A percentile compares a stretch with the other conserved stretches of the same genome.
Evolutionary conservation across 2,888 invertebrate species (phyloP).

Genomic region (Iselma pallidipennis): DNA sequence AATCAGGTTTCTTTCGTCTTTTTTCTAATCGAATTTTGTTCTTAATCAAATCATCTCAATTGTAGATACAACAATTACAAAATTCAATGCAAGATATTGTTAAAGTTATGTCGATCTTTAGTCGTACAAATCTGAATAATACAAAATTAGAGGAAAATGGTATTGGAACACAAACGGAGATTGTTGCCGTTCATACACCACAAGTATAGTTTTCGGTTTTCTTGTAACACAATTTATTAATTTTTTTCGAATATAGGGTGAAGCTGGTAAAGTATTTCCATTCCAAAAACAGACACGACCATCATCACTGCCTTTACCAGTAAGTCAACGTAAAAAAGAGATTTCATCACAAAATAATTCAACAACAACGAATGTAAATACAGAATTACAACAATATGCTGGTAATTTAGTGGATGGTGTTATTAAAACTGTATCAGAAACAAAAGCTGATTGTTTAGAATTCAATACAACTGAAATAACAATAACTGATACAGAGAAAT

Average conservation of each 20-base stretch:
- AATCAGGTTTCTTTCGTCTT: slow-evolving; percentile 63
- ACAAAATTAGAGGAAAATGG: slow-evolving; percentile 54
- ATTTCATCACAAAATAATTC: too few species aligned
- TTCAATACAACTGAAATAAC: slow-evolving; percentile 40
- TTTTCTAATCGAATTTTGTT: background rate
- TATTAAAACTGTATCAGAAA: slow-evolving; percentile 52
- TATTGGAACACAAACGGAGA: slow-evolving; percentile 78
- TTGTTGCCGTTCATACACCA: slow-evolving; percentile 77
- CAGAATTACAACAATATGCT: slow-evolving; percentile 53
- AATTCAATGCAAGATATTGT: slow-evolving; percentile 79
- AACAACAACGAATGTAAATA: slow-evolving; percentile 26
- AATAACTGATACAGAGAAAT: slow-evolving; percentile 39
- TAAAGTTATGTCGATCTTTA: slow-evolving; percentile 67
- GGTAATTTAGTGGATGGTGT: slow-evolving; percentile 55
- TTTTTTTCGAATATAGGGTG: slow-evolving; percentile 43
- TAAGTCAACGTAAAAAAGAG: slow-evolving; percentile 47
- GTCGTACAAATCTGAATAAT: slow-evolving; percentile 46
- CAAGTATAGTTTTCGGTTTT: slow-evolving; percentile 59
- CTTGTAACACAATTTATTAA: too few species aligned
- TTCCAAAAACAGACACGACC: slow-evolving; percentile 54
- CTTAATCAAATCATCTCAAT: too few species aligned
- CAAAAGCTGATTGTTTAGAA: slow-evolving; percentile 32
- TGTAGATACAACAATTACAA: slow-evolving; percentile 76
- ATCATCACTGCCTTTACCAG: slow-evolving; percentile 53
- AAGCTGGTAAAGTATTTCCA: slow-evolving; percentile 52